phyloP scores from a whole-genome alignment of 2,888 invertebrate genomes.

The Xestia rhomboidea region DNA sequence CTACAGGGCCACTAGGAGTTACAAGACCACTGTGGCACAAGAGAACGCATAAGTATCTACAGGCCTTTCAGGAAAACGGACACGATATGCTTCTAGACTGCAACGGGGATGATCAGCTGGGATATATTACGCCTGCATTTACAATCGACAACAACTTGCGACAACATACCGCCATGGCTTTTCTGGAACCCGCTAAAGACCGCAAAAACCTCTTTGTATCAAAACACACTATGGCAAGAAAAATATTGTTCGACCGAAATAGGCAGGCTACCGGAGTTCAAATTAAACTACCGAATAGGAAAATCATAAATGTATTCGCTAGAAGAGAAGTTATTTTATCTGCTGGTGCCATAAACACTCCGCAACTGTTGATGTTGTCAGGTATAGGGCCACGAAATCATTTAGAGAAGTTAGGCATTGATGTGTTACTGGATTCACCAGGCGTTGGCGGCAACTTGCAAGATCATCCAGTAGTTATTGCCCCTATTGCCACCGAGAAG shows the following conservation, averaged over 20 bases:
- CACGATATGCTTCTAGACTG: conserved; percentile 70
- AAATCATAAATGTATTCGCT: conserved; percentile 65
- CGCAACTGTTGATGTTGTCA: conserved; percentile 81
- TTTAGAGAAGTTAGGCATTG: conserved; percentile 71
- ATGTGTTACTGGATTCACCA: conserved; percentile 72
- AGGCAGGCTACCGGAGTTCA: conserved; percentile 74
- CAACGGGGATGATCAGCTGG: conserved; percentile 72
- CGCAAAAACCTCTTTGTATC: conserved; percentile 73
- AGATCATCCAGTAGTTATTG: conserved; percentile 71
- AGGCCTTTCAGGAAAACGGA: conserved; percentile 75
- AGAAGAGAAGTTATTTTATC: conserved; percentile 78
- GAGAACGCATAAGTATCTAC: conserved; percentile 77
- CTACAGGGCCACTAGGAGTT: conserved; percentile 73
- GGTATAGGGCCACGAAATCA: conserved; percentile 79
- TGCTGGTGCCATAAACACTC: conserved; percentile 78
- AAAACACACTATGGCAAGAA: conserved; percentile 74
- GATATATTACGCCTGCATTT: conserved; percentile 70
- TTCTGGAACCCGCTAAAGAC: conserved; percentile 69
- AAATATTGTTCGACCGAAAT: conserved; percentile 70
- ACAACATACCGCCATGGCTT: conserved; percentile 73
- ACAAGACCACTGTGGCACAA: conserved; percentile 75
- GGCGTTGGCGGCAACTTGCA: conserved; percentile 76
- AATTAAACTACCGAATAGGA: conserved; percentile 66
- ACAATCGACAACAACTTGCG: conserved; percentile 70
- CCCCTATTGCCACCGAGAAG: conserved; percentile 64